These are phyloP conservation scores for Nibea coibor DNA, from an alignment of 2,113 vertebrate species.

Conservation along the genomic window DNA sequence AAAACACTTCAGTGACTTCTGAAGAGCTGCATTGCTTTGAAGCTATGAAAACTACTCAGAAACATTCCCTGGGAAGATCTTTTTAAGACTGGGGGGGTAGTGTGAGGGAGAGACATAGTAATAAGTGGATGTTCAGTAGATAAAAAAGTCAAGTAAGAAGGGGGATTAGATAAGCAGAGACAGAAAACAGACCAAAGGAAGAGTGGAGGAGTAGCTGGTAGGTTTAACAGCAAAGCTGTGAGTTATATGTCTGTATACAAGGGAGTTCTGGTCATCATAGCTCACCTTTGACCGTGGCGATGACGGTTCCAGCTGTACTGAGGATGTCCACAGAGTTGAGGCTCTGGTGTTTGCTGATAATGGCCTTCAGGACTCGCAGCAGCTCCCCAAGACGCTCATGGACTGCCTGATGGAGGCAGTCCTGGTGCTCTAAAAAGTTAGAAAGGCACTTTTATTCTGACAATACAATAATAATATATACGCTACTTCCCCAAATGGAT, in stretches of 20 bases:
- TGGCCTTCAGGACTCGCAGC: constrained; percentile 89
- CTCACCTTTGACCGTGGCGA: constrained; percentile 97
- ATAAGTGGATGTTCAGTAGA: constrained; percentile 36
- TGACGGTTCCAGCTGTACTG: constrained; percentile 92
- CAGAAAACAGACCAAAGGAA: constrained; percentile 66
- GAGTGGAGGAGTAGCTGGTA: constrained; percentile 57
- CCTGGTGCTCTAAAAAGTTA: constrained; percentile 86
- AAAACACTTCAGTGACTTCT: constrained; percentile 34
- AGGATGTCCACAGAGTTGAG: constrained; percentile 96
- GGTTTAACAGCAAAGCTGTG: constrained; percentile 47
- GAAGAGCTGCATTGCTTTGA: constrained; percentile 37
- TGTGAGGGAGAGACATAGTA: constrained; percentile 31
- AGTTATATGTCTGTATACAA: constrained; percentile 25
- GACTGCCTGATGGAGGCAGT: constrained; percentile 90
- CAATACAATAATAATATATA: too few species aligned
- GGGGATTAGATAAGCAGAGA: constrained; percentile 68
- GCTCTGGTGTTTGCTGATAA: constrained; percentile 93
- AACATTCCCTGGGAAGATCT: constrained; percentile 35
- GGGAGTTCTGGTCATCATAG: constrained; percentile 22
- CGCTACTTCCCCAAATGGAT: not conserved
- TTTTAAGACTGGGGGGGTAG: constrained; percentile 23
- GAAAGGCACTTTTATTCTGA: not conserved
- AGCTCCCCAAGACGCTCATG: constrained; percentile 94
- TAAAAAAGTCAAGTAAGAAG: constrained; percentile 38
- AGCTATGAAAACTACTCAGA: constrained; percentile 16